Conservation (phyloP, 2,113 vertebrate genomes). For the Neolamprologus devosi region DNA sequence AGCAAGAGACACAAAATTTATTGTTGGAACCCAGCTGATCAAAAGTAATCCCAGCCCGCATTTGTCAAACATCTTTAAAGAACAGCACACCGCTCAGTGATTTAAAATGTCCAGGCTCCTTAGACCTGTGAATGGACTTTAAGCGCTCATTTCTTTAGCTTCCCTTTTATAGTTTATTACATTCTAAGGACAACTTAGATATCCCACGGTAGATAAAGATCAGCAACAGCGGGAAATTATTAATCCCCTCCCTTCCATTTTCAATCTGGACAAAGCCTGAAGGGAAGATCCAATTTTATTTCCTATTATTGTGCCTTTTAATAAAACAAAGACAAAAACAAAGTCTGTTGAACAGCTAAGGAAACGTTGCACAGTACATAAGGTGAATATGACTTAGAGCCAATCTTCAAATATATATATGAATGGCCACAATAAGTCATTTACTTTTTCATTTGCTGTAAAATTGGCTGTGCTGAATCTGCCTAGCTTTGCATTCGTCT, state of each 20-base stretch:
- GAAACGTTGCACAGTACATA: not conserved
- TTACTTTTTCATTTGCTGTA: not conserved
- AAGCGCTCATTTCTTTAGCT: not conserved
- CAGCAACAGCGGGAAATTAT: slow-evolving; percentile 25
- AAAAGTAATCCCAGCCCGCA: not conserved
- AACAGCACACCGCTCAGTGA: not conserved
- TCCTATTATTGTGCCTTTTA: not conserved
- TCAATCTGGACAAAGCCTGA: not conserved
- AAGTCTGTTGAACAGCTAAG: not conserved
- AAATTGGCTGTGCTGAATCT: not conserved
- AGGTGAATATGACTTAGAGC: not conserved
- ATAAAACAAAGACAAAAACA: not conserved
- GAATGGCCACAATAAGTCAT: not conserved
- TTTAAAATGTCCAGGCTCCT: not conserved
- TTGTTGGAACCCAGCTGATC: not conserved
- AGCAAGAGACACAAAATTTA: not conserved
- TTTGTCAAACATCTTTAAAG: not conserved
- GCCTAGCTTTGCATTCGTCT: not conserved
- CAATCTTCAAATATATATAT: not conserved
- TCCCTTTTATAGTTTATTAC: slow-evolving; percentile 27
- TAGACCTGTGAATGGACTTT: slow-evolving; percentile 18
- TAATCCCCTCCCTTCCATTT: slow-evolving; percentile 14
- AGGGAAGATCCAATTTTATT: not conserved
- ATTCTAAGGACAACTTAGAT: not conserved
- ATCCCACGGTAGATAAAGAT: slow-evolving; percentile 31